Percentiles rank a stretch among this genome's conserved stretches.
These are phyloP conservation scores for Nasonia oneida DNA, from an alignment of 2,888 invertebrate genomes.

Conservation along the genomic window DNA sequence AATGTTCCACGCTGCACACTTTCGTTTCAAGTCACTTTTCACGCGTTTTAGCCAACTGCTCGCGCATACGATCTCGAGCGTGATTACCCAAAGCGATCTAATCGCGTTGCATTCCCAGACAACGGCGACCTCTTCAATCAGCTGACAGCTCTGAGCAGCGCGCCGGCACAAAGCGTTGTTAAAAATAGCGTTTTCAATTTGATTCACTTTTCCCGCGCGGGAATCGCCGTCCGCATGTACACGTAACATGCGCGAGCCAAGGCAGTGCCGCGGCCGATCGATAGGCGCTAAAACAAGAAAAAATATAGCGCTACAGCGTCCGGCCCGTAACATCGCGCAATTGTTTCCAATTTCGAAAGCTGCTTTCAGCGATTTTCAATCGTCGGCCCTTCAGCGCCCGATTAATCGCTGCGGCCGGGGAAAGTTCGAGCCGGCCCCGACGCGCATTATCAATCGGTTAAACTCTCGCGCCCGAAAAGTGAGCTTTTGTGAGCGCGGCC, in stretches of 20 bases:
- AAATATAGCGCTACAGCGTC: background rate
- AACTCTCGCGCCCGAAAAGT: background rate
- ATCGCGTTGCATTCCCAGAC: background rate
- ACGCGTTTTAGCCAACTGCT: too few relatives aligned
- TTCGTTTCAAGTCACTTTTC: too few relatives aligned
- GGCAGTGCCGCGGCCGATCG: too few relatives aligned
- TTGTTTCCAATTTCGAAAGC: conserved; percentile 43
- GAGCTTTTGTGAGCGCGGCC: background rate
- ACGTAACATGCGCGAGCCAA: too few relatives aligned
- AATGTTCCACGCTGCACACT: too few relatives aligned
- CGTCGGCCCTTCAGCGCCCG: conserved; percentile 38
- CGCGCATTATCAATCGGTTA: conserved; percentile 13
- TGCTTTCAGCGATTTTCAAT: conserved; percentile 45
- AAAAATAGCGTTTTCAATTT: too few relatives aligned
- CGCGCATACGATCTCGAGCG: background rate
- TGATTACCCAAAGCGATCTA: conserved; percentile 5
- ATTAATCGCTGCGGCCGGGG: conserved; percentile 18
- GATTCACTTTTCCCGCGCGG: too few relatives aligned
- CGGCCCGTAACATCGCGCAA: conserved; percentile 11
- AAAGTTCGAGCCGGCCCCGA: background rate
- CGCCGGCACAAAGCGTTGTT: background rate
- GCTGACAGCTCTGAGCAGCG: background rate
- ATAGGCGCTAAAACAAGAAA: background rate
- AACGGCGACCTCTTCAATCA: background rate
- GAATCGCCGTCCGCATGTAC: too few relatives aligned